Evolutionary conservation across 2,888 invertebrate genomes (phyloP), one percentile per base, ranked within the genome.

Genomic region (Eulithis prunata): DNA sequence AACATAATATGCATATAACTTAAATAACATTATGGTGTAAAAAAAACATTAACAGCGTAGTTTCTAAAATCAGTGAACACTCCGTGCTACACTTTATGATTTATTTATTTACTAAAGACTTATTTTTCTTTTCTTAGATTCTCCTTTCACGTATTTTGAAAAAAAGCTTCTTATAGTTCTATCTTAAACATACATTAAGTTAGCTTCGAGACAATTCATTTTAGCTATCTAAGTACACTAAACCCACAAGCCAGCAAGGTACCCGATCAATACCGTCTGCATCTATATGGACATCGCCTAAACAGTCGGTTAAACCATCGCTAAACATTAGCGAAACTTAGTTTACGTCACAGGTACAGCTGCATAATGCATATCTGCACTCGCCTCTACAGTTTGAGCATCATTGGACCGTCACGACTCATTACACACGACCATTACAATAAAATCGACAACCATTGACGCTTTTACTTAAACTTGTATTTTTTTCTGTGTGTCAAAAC

Each of bases 301-400:
- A 71, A 71, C 71, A 73, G 67, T 70, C 66, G 53, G 60, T 69
- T 66, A 59, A 68, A 68, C 73, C 68, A 54, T 66, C 61, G 66
- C 70, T 69, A 71, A 73, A 71, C 70, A 68, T 71, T 71, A 65
- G 60, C 54, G 49, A 58, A 71, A 73, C 70, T 73, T 69, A 73
- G 69, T 70, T 68, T 57, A 64, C 66, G 63, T 64, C 71, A 13
- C 58, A 57, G 51, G 62, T 64, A 65, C 54, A 62, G 62, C 65
- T 73, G 70, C 73, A 73, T 71, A 68, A 73, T 73, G 73, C 71
- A 73, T 73, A 70, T 66, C 73, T 70, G 69, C 70, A 68, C 66
- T 69, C 38, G 61, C 59, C 66, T 64, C 66, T 62, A 53, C 43
- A 57, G 51, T 46, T 21, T 49, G 64, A 68, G 65, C 66, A 67